A percentile compares a stretch with the other conserved stretches of the same genome.
Conservation (phyloP, 2,797 vertebrate genomes). For the Hippocampus kuda region DNA sequence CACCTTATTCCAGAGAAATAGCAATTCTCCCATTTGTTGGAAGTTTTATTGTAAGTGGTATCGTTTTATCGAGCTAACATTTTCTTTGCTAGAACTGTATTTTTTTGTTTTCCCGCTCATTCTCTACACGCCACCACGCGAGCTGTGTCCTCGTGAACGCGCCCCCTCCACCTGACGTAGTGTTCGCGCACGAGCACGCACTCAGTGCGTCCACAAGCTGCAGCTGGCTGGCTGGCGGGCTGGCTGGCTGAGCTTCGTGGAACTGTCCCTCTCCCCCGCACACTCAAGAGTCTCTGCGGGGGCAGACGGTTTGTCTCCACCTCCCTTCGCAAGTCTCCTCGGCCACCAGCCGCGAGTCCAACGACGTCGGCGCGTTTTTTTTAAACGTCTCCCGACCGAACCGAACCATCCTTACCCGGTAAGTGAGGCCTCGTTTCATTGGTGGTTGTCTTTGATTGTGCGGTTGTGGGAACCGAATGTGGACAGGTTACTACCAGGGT, state of each 20-base stretch:
- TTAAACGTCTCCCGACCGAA: background rate
- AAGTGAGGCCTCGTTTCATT: background rate
- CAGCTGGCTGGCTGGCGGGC: background rate
- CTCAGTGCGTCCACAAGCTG: background rate
- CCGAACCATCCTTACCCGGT: background rate
- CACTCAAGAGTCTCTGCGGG: background rate
- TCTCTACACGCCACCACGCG: background rate
- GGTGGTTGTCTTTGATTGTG: background rate
- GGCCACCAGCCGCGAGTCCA: background rate
- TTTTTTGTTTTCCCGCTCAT: background rate
- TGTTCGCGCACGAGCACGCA: constrained; percentile 2
- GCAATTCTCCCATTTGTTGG: no score
- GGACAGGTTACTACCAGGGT: background rate
- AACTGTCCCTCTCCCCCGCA: background rate
- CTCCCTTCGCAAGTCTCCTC: background rate
- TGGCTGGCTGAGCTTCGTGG: background rate
- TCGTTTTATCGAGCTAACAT: no score
- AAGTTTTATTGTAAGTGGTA: no score
- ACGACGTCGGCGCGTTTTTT: background rate
- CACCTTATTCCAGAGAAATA: no score
- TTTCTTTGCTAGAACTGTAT: no score
- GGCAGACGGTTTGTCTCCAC: background rate
- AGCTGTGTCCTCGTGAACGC: background rate
- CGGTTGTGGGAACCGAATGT: background rate
- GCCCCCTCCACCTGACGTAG: background rate